Conservation (phyloP, 1,140 invertebrate genomes). For the Drosophila sp. region DNA sequence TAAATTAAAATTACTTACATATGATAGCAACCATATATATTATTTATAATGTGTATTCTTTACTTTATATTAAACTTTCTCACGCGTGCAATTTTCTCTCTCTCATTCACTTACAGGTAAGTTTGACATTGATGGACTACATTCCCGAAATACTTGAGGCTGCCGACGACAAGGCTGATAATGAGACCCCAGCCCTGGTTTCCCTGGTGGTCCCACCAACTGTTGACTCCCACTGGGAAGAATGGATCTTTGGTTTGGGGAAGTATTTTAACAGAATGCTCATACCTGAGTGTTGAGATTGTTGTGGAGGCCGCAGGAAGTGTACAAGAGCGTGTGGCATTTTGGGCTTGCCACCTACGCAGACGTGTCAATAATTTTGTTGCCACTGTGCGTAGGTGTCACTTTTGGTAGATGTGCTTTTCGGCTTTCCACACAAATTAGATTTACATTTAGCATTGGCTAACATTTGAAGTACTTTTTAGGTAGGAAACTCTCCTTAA, state of each 20-base stretch:
- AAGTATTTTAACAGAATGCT: slow-evolving; percentile 14
- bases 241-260: background rate
- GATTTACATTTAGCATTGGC: slow-evolving; percentile 51
- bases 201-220: no score
- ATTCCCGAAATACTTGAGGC: slow-evolving; percentile 21
- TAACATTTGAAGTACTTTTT: background rate
- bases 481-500: background rate
- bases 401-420: slow-evolving; percentile 11
- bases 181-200: slow-evolving; percentile 22
- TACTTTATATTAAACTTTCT: slow-evolving; percentile 40
- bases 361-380: slow-evolving; percentile 15
- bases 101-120: slow-evolving; percentile 64
- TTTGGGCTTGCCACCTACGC: slow-evolving; percentile 18
- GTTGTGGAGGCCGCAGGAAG: slow-evolving; percentile 13
- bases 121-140: slow-evolving; percentile 80
- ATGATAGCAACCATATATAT: background rate
- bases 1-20: no score
- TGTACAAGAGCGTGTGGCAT: slow-evolving; percentile 55
- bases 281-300: slow-evolving; percentile 9
- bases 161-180: slow-evolving; percentile 15
- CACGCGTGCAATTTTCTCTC: slow-evolving; percentile 15
- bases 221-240: no score
- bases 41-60: slow-evolving; percentile 26
- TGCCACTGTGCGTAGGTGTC: slow-evolving; percentile 34
- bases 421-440: slow-evolving; percentile 46